These are phyloP conservation scores for Anolis apletophallus DNA, from an alignment of 2,797 vertebrate species.

Conservation along the genomic window DNA sequence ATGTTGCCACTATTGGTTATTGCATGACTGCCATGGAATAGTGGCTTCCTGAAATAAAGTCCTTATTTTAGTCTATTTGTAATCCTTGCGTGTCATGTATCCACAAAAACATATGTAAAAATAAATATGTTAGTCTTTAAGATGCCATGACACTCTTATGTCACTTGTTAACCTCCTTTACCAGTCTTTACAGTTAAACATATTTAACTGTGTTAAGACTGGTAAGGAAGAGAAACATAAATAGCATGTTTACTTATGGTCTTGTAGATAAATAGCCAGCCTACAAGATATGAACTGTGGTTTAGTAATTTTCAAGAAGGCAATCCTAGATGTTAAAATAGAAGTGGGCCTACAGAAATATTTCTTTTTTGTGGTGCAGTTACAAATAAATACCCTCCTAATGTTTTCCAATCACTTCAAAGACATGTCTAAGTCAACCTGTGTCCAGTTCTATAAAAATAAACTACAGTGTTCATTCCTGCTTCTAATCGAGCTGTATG, in stretches of 20 bases:
- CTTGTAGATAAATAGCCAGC: background rate
- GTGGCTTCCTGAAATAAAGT: too few species aligned
- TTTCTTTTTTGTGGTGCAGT: background rate
- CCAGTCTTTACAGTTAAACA: background rate
- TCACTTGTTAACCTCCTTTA: background rate
- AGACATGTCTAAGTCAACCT: constrained; percentile 44
- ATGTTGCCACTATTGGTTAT: too few species aligned
- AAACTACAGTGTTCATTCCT: constrained; percentile 25
- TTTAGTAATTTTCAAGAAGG: background rate
- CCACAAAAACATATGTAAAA: background rate
- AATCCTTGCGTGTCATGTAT: background rate
- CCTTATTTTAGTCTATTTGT: too few species aligned
- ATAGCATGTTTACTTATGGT: background rate
- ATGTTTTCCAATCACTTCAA: constrained; percentile 53
- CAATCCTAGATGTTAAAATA: background rate
- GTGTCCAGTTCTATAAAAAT: constrained; percentile 44
- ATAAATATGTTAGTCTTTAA: background rate
- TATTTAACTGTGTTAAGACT: too few species aligned
- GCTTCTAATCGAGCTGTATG: background rate
- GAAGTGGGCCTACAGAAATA: background rate
- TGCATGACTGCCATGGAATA: too few species aligned
- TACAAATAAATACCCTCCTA: background rate
- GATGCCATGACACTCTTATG: background rate
- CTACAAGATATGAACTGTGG: background rate
- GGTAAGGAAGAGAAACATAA: too few species aligned